These are phyloP conservation scores for Cheilosia pagana DNA, from an alignment of 2,888 invertebrate species.

Conservation along the genomic window DNA sequence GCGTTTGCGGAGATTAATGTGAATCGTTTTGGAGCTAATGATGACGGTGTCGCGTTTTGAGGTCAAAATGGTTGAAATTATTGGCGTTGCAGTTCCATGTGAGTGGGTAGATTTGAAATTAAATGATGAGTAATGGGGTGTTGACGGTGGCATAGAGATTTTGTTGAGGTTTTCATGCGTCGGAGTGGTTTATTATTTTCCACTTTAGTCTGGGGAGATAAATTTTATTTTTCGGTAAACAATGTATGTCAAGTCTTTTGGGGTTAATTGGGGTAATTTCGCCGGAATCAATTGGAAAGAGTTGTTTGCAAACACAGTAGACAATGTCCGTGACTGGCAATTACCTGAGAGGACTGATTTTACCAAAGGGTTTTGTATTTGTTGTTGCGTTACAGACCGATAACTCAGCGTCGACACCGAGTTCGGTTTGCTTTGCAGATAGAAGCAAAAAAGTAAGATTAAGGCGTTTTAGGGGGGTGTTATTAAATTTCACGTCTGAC, in stretches of 20 bases:
- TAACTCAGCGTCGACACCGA: no score
- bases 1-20: constrained; percentile 34
- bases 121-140: constrained; percentile 76
- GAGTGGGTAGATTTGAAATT: constrained; percentile 3
- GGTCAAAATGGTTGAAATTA: constrained; percentile 22
- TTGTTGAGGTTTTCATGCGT: constrained; percentile 15
- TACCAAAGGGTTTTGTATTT: no score
- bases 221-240: background rate
- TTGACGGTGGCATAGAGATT: constrained; percentile 74
- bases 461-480: no score
- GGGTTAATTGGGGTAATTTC: background rate
- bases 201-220: background rate
- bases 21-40: background rate
- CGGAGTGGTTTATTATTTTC: background rate
- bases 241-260: background rate
- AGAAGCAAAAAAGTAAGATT: no score
- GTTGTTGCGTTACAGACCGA: no score
- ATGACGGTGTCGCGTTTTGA: constrained; percentile 14
- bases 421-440: no score
- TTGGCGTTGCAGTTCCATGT: constrained; percentile 15
- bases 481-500: no score
- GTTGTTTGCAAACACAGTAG: no score
- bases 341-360: no score
- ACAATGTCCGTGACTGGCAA: no score
- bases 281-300: no score